Base-by-base conservation (phyloP, 2,888 invertebrate genomes). In the Lepidochrysops patricia region DNA sequence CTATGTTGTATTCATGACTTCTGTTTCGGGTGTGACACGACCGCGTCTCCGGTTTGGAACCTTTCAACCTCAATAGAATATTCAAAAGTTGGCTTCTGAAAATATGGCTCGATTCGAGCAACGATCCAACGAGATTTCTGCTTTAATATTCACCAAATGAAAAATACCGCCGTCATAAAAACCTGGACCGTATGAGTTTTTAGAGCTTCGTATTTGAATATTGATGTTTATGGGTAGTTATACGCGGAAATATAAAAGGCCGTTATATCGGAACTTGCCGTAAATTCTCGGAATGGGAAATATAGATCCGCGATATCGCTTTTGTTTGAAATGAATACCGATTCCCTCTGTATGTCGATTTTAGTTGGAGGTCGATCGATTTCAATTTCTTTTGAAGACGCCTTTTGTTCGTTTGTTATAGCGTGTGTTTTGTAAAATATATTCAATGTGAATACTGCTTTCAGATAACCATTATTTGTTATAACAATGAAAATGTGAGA, bases 101-200 rank as follows among this genome's bases (percentile, higher is more conserved):
- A 85, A 85, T 84, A 84, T 84, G 77, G 76, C 76, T 78, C 80
- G 82, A 84, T 84, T 80, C 81, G 75, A 70, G 72, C 71, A 69
- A 70, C 77, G 81, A 77, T 74, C 75, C 80, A 69, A 71, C 71
- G 77, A 80, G 80, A 79, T 82, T 83, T 77, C 74, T 73, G 72
- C 72, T 85, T 83, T 83, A 83, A 82, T 84, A 85, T 86, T 84
- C 82, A 79, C 72, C 73, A 81, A 77, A 82, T 85, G 83, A 86
- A 84, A 84, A 82, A 84, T 83, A 83, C 69, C 77, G 69, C 79
- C 73, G 74, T 77, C 77, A 83, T 84, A 84, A 86, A 83, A 84
- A 80, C 76, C 74, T 76, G 80, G 78, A 75, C 77, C 80, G 76
- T 82, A 82, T 80, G 82, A 82, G 83, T 78, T 83, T 80, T 82